Evolutionary conservation across 2,113 vertebrate genomes (phyloP).

Genomic region (Muntiacus muntjak): DNA sequence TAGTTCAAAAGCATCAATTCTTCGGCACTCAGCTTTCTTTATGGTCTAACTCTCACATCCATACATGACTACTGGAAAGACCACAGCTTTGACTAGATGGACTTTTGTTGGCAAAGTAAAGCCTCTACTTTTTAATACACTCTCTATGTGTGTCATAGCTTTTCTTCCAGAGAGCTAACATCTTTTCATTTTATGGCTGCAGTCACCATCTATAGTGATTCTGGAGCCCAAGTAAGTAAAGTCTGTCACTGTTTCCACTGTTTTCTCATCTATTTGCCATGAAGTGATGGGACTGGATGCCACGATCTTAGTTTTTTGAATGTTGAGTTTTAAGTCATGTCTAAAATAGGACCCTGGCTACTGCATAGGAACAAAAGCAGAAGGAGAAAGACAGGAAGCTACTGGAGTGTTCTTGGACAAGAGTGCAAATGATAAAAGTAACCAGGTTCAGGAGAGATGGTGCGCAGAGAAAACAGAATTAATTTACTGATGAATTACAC

Average conservation of each 20-base stretch:
- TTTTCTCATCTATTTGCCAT: not conserved
- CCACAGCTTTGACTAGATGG: not conserved
- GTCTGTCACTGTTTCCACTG: not conserved
- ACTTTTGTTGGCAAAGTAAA: not conserved
- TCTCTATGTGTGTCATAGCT: not conserved
- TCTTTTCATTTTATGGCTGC: not conserved
- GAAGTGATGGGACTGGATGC: not conserved
- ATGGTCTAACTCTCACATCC: not conserved
- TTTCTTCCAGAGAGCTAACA: not conserved
- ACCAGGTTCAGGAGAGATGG: not conserved
- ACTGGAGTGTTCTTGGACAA: too few species aligned
- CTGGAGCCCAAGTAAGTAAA: not conserved
- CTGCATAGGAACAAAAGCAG: not conserved
- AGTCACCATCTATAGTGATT: not conserved
- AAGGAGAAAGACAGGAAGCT: not conserved
- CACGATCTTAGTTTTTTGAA: not conserved
- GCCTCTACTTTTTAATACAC: not conserved
- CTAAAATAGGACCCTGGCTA: not conserved
- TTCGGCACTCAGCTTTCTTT: not conserved
- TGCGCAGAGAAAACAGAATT: not conserved
- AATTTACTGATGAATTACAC: not conserved
- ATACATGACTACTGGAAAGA: not conserved
- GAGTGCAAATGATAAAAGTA: not conserved
- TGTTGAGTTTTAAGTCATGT: not conserved
- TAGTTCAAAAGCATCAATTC: not conserved